These are phyloP conservation scores for Crypturellus tataupa DNA, from an alignment of 2,797 vertebrate genomes.

Conservation along the genomic window DNA sequence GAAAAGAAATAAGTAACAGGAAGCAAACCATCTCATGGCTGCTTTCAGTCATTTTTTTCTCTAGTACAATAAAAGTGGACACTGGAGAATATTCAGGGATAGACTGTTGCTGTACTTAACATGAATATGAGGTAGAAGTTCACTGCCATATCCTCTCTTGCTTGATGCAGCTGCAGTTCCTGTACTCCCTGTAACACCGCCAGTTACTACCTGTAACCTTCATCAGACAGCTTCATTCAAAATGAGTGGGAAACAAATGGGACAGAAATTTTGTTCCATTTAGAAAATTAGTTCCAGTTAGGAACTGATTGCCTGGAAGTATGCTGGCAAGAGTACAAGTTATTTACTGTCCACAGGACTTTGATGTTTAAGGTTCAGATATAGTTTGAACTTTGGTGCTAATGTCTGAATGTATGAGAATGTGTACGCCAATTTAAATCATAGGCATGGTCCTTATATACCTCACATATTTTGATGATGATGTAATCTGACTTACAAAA, in stretches of 20 bases:
- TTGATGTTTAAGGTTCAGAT: neutral
- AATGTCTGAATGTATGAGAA: neutral
- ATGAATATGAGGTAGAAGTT: neutral
- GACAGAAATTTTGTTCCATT: too few species aligned
- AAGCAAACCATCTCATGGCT: neutral
- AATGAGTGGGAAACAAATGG: too few species aligned
- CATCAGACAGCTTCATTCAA: neutral
- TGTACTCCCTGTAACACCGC: neutral
- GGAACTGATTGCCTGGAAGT: neutral
- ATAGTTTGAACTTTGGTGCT: neutral
- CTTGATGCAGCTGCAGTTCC: neutral
- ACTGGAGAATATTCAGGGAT: neutral
- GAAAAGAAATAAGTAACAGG: neutral
- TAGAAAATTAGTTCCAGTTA: neutral
- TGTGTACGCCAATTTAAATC: neutral
- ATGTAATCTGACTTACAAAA: neutral
- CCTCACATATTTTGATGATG: neutral
- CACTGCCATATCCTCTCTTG: neutral
- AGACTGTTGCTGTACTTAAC: rapidly evolving
- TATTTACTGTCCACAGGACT: neutral
- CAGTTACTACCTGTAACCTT: neutral
- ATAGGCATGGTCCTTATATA: neutral
- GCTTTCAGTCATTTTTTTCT: neutral
- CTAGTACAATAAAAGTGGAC: neutral
- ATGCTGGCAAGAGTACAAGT: neutral